A percentile compares a stretch with the other conserved stretches of the same genome.
These are phyloP conservation scores for Acanthopagrus latus DNA, from an alignment of 2,797 vertebrate species.

Conservation along the genomic window DNA sequence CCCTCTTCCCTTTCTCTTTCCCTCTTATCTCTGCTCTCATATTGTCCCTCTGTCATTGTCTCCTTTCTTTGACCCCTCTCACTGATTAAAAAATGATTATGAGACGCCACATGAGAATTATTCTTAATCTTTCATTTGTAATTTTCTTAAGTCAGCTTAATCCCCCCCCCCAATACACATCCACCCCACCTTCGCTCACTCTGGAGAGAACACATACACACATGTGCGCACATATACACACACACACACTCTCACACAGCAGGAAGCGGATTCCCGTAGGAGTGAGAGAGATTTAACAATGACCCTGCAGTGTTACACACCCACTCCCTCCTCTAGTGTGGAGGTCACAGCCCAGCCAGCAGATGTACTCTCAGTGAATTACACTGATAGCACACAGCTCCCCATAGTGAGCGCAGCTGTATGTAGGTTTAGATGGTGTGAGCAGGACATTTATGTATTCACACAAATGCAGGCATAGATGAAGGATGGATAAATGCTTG, in stretches of 20 bases:
- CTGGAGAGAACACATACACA: slow-evolving; percentile 70
- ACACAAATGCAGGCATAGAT: slow-evolving; percentile 3
- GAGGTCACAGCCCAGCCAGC: slow-evolving; percentile 85
- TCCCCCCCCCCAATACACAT: slow-evolving; percentile 67
- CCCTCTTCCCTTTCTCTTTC: slow-evolving; percentile 62
- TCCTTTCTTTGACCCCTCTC: slow-evolving; percentile 81
- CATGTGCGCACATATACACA: slow-evolving; percentile 27
- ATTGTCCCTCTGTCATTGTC: slow-evolving; percentile 84
- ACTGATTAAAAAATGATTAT: slow-evolving; percentile 88
- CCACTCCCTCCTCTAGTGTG: slow-evolving; percentile 80
- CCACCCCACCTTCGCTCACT: slow-evolving; percentile 75
- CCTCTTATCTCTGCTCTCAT: slow-evolving; percentile 79
- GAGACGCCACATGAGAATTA: slow-evolving; percentile 85
- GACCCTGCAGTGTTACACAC: slow-evolving; percentile 84
- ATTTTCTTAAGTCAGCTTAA: slow-evolving; percentile 87
- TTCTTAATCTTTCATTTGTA: slow-evolving; percentile 88
- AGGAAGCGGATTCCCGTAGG: slow-evolving; percentile 83
- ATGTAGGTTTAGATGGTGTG: slow-evolving; percentile 57
- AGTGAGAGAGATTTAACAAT: slow-evolving; percentile 86
- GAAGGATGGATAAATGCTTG: not conserved
- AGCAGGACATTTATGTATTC: slow-evolving; percentile 47
- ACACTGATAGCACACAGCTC: slow-evolving; percentile 80
- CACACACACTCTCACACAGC: slow-evolving; percentile 73
- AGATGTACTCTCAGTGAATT: slow-evolving; percentile 83
- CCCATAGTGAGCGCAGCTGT: slow-evolving; percentile 78